phyloP scores from a whole-genome alignment of 1,140 invertebrate genomes.

The Whitmania pigra region DNA sequence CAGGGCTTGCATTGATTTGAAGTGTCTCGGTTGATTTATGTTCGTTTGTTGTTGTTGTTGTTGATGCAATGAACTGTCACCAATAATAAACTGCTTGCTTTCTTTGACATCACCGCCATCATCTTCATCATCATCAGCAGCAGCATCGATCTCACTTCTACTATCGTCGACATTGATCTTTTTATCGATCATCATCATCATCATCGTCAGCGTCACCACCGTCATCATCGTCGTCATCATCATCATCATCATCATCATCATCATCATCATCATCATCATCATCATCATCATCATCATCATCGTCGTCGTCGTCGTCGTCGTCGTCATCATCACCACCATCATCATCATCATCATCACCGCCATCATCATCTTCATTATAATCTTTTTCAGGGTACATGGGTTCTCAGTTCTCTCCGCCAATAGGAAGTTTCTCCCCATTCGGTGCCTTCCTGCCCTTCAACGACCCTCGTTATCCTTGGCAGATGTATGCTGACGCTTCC shows the following conservation, averaged over 20 bases:
- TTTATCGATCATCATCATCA: not conserved
- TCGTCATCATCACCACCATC: not conserved
- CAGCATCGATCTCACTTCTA: not conserved
- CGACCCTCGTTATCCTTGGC: too few species aligned
- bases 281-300: slow-evolving; percentile 6
- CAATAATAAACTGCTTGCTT: too few species aligned
- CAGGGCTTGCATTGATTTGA: too few species aligned
- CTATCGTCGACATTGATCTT: not conserved
- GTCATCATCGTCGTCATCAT: not conserved
- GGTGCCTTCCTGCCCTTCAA: too few species aligned
- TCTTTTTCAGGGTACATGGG: not conserved
- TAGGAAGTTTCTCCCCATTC: too few species aligned
- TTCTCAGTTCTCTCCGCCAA: too few species aligned
- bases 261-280: not conserved
- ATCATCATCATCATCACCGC: not conserved
- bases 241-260: slow-evolving; percentile 2
- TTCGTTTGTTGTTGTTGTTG: too few species aligned
- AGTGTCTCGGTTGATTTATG: too few species aligned
- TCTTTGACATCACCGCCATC: not conserved
- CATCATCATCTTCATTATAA: not conserved
- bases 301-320: not conserved
- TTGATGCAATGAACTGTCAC: too few species aligned
- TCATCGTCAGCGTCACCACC: not conserved
- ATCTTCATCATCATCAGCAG: not conserved
- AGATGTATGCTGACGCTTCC: too few species aligned